phyloP scores from a whole-genome alignment of 2,888 invertebrate genomes.

The Prosopocoilus inquinatus region DNA sequence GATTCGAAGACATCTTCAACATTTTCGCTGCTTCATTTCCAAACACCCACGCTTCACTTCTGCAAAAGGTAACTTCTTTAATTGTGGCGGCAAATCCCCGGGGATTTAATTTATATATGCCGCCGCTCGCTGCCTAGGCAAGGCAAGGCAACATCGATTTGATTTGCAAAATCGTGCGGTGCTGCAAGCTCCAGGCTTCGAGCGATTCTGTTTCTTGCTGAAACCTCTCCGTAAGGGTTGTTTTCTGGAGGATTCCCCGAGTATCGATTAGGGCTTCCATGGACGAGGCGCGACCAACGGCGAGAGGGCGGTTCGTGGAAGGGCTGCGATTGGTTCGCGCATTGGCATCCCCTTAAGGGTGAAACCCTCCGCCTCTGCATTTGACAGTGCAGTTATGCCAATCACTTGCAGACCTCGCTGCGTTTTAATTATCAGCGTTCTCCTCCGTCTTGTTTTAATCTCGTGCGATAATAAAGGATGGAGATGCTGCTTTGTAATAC shows the following conservation, averaged over 20 bases:
- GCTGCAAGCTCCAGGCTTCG: no score
- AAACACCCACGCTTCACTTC: neutral
- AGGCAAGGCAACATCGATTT: neutral
- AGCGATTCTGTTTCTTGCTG: neutral
- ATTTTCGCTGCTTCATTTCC: constrained; percentile 11
- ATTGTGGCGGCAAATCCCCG: constrained; percentile 21
- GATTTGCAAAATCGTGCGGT: neutral
- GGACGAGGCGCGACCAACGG: no score
- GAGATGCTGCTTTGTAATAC: no score
- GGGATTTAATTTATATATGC: constrained; percentile 36
- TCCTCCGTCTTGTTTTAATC: no score
- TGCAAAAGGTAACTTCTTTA: neutral
- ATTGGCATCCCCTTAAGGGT: no score
- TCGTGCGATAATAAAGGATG: no score
- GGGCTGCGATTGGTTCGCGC: no score
- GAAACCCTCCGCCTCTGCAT: no score
- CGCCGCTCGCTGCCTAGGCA: neutral
- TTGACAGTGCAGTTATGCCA: no score
- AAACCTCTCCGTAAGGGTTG: neutral
- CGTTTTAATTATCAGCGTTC: no score
- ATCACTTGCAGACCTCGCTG: no score
- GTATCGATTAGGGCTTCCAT: constrained; percentile 15
- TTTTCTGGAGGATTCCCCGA: constrained; percentile 2
- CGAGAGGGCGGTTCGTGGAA: no score
- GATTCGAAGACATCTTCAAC: constrained; percentile 34